A percentile compares a stretch with the other conserved stretches of the same genome.
These are phyloP conservation scores for Furcifer pardalis DNA, from an alignment of 2,797 vertebrate species.

Conservation along the genomic window DNA sequence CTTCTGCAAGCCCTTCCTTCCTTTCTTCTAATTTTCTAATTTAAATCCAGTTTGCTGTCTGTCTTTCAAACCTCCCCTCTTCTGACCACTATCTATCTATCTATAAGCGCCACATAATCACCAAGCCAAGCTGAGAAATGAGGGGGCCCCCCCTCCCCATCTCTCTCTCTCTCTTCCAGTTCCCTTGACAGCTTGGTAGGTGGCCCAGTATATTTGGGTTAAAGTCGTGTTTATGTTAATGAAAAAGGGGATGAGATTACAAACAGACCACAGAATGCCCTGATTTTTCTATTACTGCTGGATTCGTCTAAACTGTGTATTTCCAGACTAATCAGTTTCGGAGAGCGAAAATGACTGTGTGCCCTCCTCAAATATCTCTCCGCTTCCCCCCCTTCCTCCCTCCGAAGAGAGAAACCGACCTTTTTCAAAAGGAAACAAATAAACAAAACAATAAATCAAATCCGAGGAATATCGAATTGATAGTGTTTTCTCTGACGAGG, in stretches of 20 bases:
- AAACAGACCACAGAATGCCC: conserved; percentile 87
- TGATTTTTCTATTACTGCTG: conserved; percentile 70
- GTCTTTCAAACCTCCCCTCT: neutral
- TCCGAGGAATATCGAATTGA: no score
- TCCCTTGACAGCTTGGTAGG: conserved; percentile 86
- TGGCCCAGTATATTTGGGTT: conserved; percentile 96
- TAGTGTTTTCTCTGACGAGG: no score
- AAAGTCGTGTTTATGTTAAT: conserved; percentile 93
- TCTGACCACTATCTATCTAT: no score
- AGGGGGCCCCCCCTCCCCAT: neutral
- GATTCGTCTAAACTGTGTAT: conserved; percentile 64
- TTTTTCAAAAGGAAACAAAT: no score
- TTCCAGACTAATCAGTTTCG: conserved; percentile 57
- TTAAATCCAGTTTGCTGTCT: neutral
- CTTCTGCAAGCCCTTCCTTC: neutral
- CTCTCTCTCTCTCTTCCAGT: conserved; percentile 57
- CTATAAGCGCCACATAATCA: neutral
- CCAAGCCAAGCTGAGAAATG: neutral
- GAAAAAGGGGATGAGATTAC: conserved; percentile 89
- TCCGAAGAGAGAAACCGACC: no score
- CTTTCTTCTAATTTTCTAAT: neutral
- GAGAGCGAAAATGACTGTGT: neutral
- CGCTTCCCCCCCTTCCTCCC: no score
- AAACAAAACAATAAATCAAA: no score
- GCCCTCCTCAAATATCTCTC: no score